phyloP scores from a whole-genome alignment of 2,888 invertebrate species.

The Ecliptopera silaceata region DNA sequence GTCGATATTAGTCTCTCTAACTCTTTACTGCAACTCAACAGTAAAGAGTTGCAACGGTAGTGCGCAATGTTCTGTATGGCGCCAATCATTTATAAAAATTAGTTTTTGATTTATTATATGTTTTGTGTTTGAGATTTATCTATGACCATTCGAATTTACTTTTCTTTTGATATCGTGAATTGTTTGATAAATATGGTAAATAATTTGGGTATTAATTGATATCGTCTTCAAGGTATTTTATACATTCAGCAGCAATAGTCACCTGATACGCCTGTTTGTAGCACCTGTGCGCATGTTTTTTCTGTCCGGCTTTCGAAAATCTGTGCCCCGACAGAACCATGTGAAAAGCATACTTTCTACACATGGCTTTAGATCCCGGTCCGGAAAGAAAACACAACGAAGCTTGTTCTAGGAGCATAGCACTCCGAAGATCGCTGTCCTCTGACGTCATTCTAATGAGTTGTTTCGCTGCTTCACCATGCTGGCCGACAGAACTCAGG shows the following conservation, averaged over 20 bases:
- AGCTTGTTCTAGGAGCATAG: conserved; percentile 96
- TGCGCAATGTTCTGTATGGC: too few species aligned
- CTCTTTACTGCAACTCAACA: too few species aligned
- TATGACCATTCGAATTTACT: too few species aligned
- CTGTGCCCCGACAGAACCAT: conserved; percentile 98
- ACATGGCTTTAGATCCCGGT: conserved; percentile 86
- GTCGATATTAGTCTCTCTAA: too few species aligned
- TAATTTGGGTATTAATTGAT: too few species aligned
- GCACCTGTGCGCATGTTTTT: conserved; percentile 95
- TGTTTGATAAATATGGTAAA: too few species aligned
- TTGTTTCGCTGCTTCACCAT: conserved; percentile 97
- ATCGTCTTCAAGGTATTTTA: too few species aligned
- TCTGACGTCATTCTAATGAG: conserved; percentile 97
- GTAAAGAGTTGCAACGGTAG: too few species aligned
- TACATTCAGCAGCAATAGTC: not conserved
- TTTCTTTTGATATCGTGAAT: too few species aligned
- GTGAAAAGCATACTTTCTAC: conserved; percentile 97
- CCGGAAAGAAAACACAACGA: conserved; percentile 92
- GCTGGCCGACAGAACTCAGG: conserved; percentile 89
- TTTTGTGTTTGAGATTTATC: too few species aligned
- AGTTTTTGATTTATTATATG: too few species aligned
- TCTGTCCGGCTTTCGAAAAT: conserved; percentile 95
- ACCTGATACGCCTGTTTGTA: conserved; percentile 89
- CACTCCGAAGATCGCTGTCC: conserved; percentile 98
- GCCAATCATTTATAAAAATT: too few species aligned